Evolutionary conservation across 2,888 invertebrate genomes (phyloP), one percentile per base, ranked within the genome.

Genomic region (Drosophila monieri): DNA sequence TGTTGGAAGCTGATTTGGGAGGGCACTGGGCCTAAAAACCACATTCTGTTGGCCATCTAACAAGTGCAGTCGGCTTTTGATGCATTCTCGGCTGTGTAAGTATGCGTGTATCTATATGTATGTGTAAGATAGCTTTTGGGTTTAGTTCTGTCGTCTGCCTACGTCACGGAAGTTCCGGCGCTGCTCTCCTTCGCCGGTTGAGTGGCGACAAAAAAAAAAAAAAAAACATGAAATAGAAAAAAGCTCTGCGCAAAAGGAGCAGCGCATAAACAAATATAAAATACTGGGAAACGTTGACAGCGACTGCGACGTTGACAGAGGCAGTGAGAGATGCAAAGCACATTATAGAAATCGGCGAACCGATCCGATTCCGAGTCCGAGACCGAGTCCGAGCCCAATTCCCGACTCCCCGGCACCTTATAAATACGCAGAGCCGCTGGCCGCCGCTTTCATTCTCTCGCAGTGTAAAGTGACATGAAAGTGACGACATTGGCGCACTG

Each of bases 401-500:
- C 27, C 39, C 52, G 46, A 53, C 15, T 69, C 32, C 71, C 68
- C 48, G 76, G 72, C 54, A 69, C 71, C 54, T 88, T 90, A 91
- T 90, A 90, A 90, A 91, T 90, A 91, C 81, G 72, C 74, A 84
- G 76, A 80, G 81, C 76, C 76, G 76, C 73, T 65, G 80, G 84
- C 80, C 80, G 80, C 71, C 77, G 81, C 87, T 85, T 90, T 91
- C 90, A 91, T 91, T 91, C 91, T 91, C 90, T 90, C 85, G 89
- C 89, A 91, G 91, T 91, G 89, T 89, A 87, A 91, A 91, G 91
- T 91, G 91, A 91, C 91, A 91, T 91, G 91, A 91, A 89, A 91
- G 91, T 91, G 90, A 90, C 90, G 90, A 90, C 89, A 90, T 90
- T 89, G 89, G 90, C 87, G 89, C 88, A 90, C 87, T 89, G 89